phyloP scores from a whole-genome alignment of 2,888 invertebrate species.

The Macrosiphum euphorbiae region DNA sequence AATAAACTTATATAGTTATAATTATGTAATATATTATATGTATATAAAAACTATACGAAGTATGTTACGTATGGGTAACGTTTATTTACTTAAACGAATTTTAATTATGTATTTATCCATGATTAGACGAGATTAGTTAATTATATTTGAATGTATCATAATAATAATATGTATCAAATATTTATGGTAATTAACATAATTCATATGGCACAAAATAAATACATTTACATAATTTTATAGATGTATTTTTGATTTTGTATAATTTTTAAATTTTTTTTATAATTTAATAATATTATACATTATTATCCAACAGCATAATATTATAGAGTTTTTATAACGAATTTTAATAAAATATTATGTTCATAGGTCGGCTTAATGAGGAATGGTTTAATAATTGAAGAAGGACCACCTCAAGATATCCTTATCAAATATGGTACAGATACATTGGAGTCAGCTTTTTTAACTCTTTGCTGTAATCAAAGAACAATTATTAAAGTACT shows the following conservation, averaged over 20 bases:
- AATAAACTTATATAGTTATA: neutral
- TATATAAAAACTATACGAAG: no score
- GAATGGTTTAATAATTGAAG: slow-evolving; percentile 72
- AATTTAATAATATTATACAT: neutral
- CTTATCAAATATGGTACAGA: slow-evolving; percentile 69
- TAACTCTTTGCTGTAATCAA: slow-evolving; percentile 73
- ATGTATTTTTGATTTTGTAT: neutral
- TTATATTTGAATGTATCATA: neutral
- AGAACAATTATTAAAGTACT: slow-evolving; percentile 50
- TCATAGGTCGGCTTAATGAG: slow-evolving; percentile 71
- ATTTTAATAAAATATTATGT: neutral
- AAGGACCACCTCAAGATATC: slow-evolving; percentile 71
- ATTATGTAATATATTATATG: no score
- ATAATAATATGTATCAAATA: neutral
- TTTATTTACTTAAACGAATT: neutral
- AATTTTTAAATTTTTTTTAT: neutral
- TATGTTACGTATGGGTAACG: no score
- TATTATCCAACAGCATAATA: no score
- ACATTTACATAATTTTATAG: neutral
- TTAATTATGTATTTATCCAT: neutral
- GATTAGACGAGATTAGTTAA: neutral
- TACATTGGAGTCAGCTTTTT: slow-evolving; percentile 72
- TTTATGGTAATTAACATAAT: neutral
- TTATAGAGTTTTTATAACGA: neutral
- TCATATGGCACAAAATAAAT: neutral